Evolutionary conservation across 2,113 vertebrate species (phyloP).

Genomic region (Apistogramma diplotaenia): DNA sequence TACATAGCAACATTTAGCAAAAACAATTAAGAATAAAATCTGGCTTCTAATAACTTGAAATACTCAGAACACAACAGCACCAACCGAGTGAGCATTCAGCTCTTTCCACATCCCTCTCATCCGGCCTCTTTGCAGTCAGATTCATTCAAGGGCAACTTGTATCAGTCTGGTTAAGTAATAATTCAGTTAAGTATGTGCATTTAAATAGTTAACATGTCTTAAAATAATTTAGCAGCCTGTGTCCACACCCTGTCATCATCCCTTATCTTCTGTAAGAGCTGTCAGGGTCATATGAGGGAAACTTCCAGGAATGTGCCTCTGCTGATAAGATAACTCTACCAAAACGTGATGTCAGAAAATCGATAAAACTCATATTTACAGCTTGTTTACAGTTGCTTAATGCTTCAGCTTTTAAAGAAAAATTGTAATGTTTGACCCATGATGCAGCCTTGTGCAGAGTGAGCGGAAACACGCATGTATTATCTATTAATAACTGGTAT

Average conservation of each 20-base stretch:
- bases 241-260: neutral
- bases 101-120: neutral
- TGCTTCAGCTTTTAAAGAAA: neutral
- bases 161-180: conserved; percentile 2
- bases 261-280: neutral
- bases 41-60: neutral
- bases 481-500: neutral
- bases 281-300: conserved; percentile 1
- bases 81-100: neutral
- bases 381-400: neutral
- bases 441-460: neutral
- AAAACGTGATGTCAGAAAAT: neutral
- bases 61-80: neutral
- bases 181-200: neutral
- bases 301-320: neutral
- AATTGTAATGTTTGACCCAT: neutral
- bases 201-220: neutral
- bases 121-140: neutral
- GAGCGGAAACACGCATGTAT: neutral
- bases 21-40: neutral
- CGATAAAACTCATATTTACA: neutral
- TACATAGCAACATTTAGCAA: neutral
- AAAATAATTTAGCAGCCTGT: neutral
- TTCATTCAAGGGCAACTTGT: conserved; percentile 20
- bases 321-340: neutral